Percentiles rank a stretch among this genome's conserved stretches.
Evolutionary conservation across 2,113 vertebrate species (phyloP).

Genomic region (Corapipo altera): DNA sequence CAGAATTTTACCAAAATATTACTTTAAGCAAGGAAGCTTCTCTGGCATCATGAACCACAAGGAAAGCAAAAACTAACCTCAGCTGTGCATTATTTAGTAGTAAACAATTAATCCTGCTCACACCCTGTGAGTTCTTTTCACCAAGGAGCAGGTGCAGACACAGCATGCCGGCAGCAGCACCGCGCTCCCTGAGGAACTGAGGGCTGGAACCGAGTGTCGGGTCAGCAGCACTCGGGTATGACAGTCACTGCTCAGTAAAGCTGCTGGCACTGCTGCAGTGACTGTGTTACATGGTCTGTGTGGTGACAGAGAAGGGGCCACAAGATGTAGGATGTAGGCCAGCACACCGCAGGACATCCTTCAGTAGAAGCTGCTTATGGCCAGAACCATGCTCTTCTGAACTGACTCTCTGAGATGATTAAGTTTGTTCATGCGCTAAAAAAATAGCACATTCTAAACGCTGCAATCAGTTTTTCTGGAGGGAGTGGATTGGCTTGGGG

Average conservation of each 20-base stretch:
- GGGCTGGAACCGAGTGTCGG: not conserved
- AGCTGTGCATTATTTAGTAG: not conserved
- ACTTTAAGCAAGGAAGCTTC: not conserved
- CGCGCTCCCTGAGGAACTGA: rapidly evolving
- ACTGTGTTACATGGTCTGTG: rapidly evolving
- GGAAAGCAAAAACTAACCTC: not conserved
- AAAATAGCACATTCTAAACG: not conserved
- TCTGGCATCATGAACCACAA: not conserved
- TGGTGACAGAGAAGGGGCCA: not conserved
- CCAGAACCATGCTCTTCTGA: not conserved
- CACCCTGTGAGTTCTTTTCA: not conserved
- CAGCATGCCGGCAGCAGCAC: not conserved
- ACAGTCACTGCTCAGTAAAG: not conserved
- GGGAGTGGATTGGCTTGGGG: not conserved
- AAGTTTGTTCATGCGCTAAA: not conserved
- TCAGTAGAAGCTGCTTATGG: not conserved
- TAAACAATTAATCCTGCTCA: not conserved
- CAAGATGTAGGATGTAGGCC: rapidly evolving
- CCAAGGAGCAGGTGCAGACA: not conserved
- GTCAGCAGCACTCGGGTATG: not conserved
- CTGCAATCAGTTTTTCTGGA: not conserved
- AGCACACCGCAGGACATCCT: not conserved
- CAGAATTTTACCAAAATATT: not conserved
- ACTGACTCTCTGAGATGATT: rapidly evolving
- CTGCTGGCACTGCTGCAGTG: not conserved